Base-by-base conservation (phyloP, 2,888 invertebrate genomes). In the Drosophila kambysellisi region DNA sequence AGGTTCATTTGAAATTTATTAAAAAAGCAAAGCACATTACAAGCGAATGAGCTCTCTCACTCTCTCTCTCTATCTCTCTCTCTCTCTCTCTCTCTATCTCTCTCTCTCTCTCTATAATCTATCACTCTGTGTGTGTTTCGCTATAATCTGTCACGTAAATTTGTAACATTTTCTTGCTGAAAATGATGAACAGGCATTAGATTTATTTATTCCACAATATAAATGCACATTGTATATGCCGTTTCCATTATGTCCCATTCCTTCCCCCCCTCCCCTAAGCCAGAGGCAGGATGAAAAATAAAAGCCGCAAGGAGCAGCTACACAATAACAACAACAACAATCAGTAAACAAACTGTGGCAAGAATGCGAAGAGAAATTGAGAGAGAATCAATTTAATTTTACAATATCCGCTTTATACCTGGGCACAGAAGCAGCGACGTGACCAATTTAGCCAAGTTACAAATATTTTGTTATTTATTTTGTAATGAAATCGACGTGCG, bases 311-410 rank as follows among this genome's bases (percentile, higher is more conserved):
- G 50, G 25, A 59, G 1, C n/a, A 61, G 50, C 30, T 15, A 51
- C n/a, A 35, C 33, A 64, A 59, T n/a, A 51, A 57, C 58, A 62
- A 32, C 37, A 58, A 33, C 33, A 70, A 54, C 50, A 70, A 72
- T 48, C 63, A 58, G 54, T 48, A 52, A 64, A 48, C 61, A 63
- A 43, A 50, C 53, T 46, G 41, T 32, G 30, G 35, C n/a, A 52
- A 56, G 37, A 60, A 57, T 60, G 74, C 48, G 52, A 65, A 64
- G 64, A 67, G 58, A 64, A 70, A 63, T 39, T 57, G 75, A 69
- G 61, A 70, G 82, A 74, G 80, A 88, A 89, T 88, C 89, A 88
- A 88, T 89, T 88, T 85, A 83, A 85, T 88, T 88, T 88, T 89
- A 88, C 83, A 88, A 88, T 89, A 89, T 88, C 89, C 88, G 85